Conservation (phyloP, 2,888 invertebrate species). For the Spialia ferax region DNA sequence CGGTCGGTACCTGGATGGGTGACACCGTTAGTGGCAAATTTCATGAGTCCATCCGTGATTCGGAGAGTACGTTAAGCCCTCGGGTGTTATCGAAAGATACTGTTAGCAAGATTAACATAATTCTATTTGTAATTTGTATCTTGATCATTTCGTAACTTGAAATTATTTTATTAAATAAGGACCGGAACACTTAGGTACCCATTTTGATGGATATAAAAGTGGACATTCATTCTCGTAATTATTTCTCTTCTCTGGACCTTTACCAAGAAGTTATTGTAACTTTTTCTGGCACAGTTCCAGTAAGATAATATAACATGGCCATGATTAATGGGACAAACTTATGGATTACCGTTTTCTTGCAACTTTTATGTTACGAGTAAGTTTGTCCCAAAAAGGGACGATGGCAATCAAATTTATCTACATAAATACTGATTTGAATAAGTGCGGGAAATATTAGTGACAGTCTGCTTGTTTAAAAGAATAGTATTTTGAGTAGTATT, state of each 20-base stretch:
- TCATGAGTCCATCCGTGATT: too few species aligned
- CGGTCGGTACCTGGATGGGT: too few species aligned
- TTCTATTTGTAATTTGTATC: too few species aligned
- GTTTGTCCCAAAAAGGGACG: constrained; percentile 1
- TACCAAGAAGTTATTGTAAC: constrained; percentile 20
- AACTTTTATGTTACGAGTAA: constrained; percentile 14
- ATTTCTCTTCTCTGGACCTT: constrained; percentile 12
- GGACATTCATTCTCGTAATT: background rate
- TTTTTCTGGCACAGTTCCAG: constrained; percentile 15
- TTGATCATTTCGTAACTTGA: too few species aligned
- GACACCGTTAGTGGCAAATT: too few species aligned
- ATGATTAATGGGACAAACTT: constrained; percentile 15
- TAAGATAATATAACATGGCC: constrained; percentile 18
- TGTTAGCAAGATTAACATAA: too few species aligned
- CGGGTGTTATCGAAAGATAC: too few species aligned
- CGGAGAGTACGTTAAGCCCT: too few species aligned
- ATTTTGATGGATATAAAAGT: background rate
- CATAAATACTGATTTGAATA: background rate
- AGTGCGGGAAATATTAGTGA: background rate
- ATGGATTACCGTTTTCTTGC: background rate
- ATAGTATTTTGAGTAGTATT: too few species aligned
- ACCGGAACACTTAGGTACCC: background rate
- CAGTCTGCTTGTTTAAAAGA: too few species aligned
- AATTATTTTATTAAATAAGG: too few species aligned
- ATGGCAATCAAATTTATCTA: background rate